phyloP scores from a whole-genome alignment of 1,140 invertebrate species.

The Orchesella cincta region DNA sequence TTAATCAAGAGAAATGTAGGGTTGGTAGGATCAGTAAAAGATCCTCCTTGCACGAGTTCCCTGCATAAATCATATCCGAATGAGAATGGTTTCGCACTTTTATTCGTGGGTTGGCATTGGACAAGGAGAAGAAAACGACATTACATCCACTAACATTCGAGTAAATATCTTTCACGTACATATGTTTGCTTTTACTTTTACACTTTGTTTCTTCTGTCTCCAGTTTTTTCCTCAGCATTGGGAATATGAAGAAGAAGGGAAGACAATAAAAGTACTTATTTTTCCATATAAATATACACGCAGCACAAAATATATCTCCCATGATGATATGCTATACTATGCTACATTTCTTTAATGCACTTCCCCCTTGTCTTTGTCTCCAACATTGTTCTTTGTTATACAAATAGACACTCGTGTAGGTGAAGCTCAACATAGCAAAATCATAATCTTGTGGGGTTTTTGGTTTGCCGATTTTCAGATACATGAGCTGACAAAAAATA shows the following conservation, averaged over 20 bases:
- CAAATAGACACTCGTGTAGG: too few species aligned
- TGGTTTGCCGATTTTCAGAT: too few species aligned
- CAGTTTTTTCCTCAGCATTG: neutral
- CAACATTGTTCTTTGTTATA: too few species aligned
- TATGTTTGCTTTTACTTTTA: neutral
- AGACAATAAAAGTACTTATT: too few species aligned
- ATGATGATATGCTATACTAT: neutral
- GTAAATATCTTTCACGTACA: too few species aligned
- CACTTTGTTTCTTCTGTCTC: neutral
- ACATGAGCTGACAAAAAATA: too few species aligned
- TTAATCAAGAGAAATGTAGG: constrained; percentile 51
- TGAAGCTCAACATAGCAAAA: too few species aligned
- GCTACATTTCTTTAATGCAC: neutral
- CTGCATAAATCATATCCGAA: constrained; percentile 44
- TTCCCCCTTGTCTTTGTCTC: neutral
- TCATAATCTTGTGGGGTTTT: too few species aligned
- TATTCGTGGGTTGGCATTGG: neutral
- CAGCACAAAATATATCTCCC: too few species aligned
- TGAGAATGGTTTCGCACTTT: constrained; percentile 6
- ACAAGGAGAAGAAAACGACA: neutral
- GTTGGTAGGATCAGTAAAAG: constrained; percentile 35
- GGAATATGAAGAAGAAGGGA: too few species aligned
- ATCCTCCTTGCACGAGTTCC: constrained; percentile 1
- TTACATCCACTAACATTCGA: too few species aligned
- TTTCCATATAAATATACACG: too few species aligned